phyloP scores from a whole-genome alignment of 2,797 vertebrate species.

The Acanthornis magna region DNA sequence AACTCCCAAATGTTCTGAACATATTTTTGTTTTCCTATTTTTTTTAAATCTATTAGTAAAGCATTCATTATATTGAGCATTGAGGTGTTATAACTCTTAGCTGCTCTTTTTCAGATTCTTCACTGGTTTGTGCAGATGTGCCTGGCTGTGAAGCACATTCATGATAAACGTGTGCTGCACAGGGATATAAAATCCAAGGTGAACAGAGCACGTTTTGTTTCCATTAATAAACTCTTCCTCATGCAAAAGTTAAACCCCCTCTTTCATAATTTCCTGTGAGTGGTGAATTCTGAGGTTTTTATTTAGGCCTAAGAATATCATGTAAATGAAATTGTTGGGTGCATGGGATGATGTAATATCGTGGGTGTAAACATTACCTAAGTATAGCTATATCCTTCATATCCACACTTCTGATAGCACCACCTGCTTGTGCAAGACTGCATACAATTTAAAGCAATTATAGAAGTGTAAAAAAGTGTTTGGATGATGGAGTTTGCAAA shows the following conservation, averaged over 20 bases:
- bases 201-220: neutral
- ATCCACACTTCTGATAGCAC: neutral
- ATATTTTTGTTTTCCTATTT: neutral
- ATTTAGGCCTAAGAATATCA: neutral
- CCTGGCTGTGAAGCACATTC: constrained; percentile 85
- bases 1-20: neutral
- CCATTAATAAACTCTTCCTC: neutral
- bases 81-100: neutral
- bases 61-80: neutral
- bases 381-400: neutral
- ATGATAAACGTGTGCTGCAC: constrained; percentile 86
- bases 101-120: constrained; percentile 79
- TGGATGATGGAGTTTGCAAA: neutral
- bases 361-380: neutral
- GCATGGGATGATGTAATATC: neutral
- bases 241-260: neutral
- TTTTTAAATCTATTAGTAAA: neutral
- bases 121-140: constrained; percentile 92
- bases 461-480: neutral
- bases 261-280: neutral
- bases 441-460: neutral
- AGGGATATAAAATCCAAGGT: constrained; percentile 96
- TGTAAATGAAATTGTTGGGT: neutral
- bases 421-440: neutral
- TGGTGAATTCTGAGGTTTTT: neutral